Evolutionary conservation across 1,140 invertebrate genomes (phyloP).

Genomic region (Littorina saxatilis): DNA sequence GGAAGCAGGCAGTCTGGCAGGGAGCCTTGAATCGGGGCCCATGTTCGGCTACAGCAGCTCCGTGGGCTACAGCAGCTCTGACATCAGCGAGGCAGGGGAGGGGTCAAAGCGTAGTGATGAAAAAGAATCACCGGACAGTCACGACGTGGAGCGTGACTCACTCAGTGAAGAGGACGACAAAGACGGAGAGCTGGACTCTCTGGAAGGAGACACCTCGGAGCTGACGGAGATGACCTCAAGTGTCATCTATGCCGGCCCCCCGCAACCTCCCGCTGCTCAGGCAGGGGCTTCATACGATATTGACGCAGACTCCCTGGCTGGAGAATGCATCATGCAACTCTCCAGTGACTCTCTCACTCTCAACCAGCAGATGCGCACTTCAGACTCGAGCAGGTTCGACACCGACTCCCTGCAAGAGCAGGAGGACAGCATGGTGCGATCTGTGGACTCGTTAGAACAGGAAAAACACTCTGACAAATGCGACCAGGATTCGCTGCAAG

Average conservation of each 20-base stretch:
- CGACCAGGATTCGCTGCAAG: conserved; percentile 35
- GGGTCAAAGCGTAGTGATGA: conserved; percentile 69
- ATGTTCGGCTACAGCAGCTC: conserved; percentile 71
- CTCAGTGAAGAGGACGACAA: conserved; percentile 66
- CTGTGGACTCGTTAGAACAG: conserved; percentile 81
- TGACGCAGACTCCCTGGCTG: conserved; percentile 79
- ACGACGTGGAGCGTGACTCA: conserved; percentile 71
- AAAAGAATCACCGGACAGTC: conserved; percentile 65
- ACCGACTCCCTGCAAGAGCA: conserved; percentile 77
- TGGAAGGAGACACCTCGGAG: conserved; percentile 69
- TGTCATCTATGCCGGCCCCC: conserved; percentile 58
- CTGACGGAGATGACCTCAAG: conserved; percentile 71
- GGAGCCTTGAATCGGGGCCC: conserved; percentile 23
- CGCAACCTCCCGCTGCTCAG: conserved; percentile 32
- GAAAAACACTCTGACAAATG: conserved; percentile 46
- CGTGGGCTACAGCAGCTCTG: conserved; percentile 43
- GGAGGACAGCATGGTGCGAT: conserved; percentile 74
- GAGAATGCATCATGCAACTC: conserved; percentile 71
- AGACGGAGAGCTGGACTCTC: conserved; percentile 63
- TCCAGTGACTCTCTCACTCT: conserved; percentile 66
- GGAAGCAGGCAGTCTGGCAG: conserved; percentile 84
- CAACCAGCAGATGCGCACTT: conserved; percentile 51
- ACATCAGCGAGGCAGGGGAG: conserved; percentile 40
- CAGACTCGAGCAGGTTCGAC: conserved; percentile 76
- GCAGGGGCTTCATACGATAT: conserved; percentile 66